A percentile compares a stretch with the other conserved stretches of the same genome.
phyloP scores from a whole-genome alignment of 2,888 invertebrate species.

The Ophion costatus region DNA sequence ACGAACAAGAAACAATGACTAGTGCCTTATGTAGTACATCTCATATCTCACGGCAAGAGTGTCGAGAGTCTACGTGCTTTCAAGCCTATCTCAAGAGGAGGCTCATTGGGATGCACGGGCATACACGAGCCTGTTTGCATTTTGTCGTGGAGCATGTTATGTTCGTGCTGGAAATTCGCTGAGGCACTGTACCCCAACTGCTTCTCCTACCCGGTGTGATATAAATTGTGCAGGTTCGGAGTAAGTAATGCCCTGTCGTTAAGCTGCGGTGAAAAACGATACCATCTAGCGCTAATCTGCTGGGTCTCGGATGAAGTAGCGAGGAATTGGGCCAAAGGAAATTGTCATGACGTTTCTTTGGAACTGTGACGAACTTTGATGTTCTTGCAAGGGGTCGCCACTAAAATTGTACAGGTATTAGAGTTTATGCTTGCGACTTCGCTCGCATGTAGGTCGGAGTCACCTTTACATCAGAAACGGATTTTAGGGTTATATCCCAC shows the following conservation, averaged over 20 bases:
- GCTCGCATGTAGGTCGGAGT: too few relatives aligned
- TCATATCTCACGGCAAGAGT: conserved; percentile 30
- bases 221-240: conserved; percentile 44
- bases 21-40: conserved; percentile 19
- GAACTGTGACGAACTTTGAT: too few relatives aligned
- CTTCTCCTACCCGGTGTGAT: not conserved
- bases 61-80: conserved; percentile 61
- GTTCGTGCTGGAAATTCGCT: conserved; percentile 12
- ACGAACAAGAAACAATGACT: conserved; percentile 11
- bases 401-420: too few relatives aligned
- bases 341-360: not conserved
- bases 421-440: not conserved
- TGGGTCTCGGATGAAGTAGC: not conserved
- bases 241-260: conserved; percentile 46
- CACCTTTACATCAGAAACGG: too few relatives aligned
- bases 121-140: conserved; percentile 71
- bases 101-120: conserved; percentile 78
- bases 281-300: conserved; percentile 14
- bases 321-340: not conserved
- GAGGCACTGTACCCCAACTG: not conserved
- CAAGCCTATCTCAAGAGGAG: conserved; percentile 68
- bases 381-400: too few relatives aligned
- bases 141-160: conserved; percentile 42
- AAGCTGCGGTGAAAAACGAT: conserved; percentile 13
- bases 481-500: too few relatives aligned